These are phyloP conservation scores for Burhinus bistriatus DNA, from an alignment of 2,113 vertebrate species.

Conservation along the genomic window DNA sequence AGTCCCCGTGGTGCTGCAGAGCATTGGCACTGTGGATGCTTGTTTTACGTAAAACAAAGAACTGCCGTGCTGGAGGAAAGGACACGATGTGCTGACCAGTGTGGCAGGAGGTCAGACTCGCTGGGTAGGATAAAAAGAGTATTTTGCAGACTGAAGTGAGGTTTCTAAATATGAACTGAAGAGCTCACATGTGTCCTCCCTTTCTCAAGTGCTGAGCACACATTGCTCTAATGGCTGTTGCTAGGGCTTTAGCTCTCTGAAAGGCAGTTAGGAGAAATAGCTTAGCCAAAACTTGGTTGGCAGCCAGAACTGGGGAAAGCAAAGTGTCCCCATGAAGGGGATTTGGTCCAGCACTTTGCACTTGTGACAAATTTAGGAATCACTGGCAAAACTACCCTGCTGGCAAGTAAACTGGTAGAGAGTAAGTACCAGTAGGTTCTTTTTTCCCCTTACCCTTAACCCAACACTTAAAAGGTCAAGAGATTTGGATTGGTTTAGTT, in stretches of 20 bases:
- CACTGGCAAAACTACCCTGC: not conserved
- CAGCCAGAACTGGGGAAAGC: not conserved
- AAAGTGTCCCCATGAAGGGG: not conserved
- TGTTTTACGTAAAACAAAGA: not conserved
- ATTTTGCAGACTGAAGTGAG: not conserved
- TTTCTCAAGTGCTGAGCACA: not conserved
- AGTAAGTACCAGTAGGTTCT: not conserved
- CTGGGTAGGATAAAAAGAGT: not conserved
- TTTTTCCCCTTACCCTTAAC: not conserved
- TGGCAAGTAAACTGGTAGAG: not conserved
- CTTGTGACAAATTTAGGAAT: not conserved
- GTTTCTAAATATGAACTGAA: not conserved
- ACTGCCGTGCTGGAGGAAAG: fast-evolving
- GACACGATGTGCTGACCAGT: not conserved
- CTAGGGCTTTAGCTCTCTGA: not conserved
- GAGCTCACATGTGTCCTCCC: not conserved
- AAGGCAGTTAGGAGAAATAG: not conserved
- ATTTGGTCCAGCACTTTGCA: not conserved
- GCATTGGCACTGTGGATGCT: not conserved
- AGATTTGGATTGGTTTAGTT: not conserved
- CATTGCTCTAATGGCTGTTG: not conserved
- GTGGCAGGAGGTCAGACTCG: not conserved
- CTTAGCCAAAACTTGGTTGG: not conserved
- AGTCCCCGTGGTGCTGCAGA: not conserved
- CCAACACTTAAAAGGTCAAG: not conserved